Percentiles rank a stretch among this genome's conserved stretches.
Evolutionary conservation across 2,888 invertebrate species (phyloP).

Genomic region (Eledone cirrhosa): DNA sequence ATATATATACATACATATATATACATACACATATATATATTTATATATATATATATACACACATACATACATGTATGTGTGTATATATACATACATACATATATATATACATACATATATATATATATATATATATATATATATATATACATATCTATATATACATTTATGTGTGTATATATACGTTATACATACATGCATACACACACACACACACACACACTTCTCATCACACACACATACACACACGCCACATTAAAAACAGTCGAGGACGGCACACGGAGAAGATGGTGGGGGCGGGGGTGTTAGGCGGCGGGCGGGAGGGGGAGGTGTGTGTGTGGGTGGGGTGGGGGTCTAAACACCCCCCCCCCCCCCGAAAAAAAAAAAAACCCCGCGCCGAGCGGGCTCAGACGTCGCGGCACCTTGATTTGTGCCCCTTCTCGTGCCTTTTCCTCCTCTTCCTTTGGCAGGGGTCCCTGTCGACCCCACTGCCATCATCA

Average conservation of each 20-base stretch:
- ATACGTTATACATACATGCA: neutral
- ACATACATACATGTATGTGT: neutral
- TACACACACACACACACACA: neutral
- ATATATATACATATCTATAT: neutral
- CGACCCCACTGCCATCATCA: no score
- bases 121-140: neutral
- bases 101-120: neutral
- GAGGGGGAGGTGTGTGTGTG: no score
- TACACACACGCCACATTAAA: neutral
- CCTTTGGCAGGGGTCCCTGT: no score
- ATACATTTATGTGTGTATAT: no score
- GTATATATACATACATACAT: neutral
- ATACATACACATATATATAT: no score
- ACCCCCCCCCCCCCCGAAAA: neutral
- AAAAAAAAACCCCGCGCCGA: neutral
- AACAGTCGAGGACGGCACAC: neutral
- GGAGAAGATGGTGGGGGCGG: neutral
- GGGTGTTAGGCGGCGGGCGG: no score
- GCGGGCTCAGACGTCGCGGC: no score
- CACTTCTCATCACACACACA: neutral
- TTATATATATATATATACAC: neutral
- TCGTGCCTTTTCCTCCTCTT: no score
- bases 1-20: neutral
- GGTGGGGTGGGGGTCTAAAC: neutral
- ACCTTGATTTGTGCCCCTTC: no score